Evolutionary conservation across 2,888 invertebrate genomes (phyloP), one percentile per base, ranked within the genome.

Genomic region (Pterostichus madidus): DNA sequence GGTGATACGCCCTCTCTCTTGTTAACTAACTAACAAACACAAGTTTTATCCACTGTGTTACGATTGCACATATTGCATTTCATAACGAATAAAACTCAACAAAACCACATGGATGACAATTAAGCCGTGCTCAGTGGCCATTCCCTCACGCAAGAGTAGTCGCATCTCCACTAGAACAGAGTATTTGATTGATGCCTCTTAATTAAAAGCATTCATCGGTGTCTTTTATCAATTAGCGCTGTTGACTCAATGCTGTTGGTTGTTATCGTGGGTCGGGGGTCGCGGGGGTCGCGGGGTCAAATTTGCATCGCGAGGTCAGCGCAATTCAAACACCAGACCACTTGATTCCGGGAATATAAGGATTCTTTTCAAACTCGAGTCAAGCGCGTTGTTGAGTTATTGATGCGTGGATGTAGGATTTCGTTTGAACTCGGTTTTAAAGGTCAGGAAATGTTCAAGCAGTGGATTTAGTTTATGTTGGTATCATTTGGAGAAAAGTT

Each of bases 201-300:
- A 80, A 80, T 80, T 80, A 80, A 80, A 80, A 80, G 15, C 80
- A 80, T 80, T 52, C 53, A 80, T 80, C 71, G 71, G 71, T 80
- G 80, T 52, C 71, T 68, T 80, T 80, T 71, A 80, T 80, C 80
- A 80, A 80, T 80, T 80, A 80, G 56, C 71, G n/a, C 68, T 80
- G 71, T 80, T 80, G 68, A 71, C 52, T 78, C 78, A 78, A 78
- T 59, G 78, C 61, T 17, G 56, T 44, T 59, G 59, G 78, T 61
- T 78, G 78, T 78, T 44, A 78, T 78, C 78, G 17, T 24, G 10
- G 68, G 59, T 39, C 49, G 11, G 17, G 13, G 56, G 56, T 56
- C 56, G 17, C 8, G 44, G 24, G 46, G 78, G 78, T 61, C 78
- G 46, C 13, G 78, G 35, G 78, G 61, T 80, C 73, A 80, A 8